Evolutionary conservation across 1,140 invertebrate species (phyloP).

Genomic region (Archivesica marissinica): DNA sequence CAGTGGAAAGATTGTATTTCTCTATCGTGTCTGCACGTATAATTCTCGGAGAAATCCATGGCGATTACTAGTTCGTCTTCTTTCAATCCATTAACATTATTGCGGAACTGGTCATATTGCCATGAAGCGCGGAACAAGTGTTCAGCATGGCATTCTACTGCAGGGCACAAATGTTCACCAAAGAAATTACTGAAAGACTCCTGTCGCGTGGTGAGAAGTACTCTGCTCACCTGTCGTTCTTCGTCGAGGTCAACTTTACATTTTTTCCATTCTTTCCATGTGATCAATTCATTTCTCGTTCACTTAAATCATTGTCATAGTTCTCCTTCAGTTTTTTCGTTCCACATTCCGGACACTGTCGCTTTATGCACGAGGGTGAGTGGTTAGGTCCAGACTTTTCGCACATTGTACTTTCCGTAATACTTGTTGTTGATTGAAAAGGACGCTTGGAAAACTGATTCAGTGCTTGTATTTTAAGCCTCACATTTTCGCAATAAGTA

Average conservation of each 20-base stretch:
- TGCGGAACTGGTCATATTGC: background rate
- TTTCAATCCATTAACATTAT: background rate
- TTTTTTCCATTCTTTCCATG: background rate
- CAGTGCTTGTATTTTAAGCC: background rate
- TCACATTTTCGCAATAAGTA: background rate
- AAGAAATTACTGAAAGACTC: background rate
- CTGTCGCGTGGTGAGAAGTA: background rate
- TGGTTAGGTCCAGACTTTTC: background rate
- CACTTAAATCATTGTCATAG: background rate
- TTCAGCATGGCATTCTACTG: constrained; percentile 84
- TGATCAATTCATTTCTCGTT: background rate
- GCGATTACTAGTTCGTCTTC: background rate
- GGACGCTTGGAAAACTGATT: background rate
- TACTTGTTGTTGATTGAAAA: background rate
- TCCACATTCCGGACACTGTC: background rate
- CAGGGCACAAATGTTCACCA: background rate
- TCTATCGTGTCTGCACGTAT: background rate
- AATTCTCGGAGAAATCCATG: constrained; percentile 2
- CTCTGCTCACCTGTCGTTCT: background rate
- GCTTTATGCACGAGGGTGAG: background rate
- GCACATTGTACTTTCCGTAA: background rate
- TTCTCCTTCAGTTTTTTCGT: background rate
- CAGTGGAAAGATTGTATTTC: constrained; percentile 12
- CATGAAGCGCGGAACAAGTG: no score
- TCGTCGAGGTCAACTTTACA: background rate